Conservation (phyloP, 2,113 vertebrate species). For the Hippocampus barbouri region DNA sequence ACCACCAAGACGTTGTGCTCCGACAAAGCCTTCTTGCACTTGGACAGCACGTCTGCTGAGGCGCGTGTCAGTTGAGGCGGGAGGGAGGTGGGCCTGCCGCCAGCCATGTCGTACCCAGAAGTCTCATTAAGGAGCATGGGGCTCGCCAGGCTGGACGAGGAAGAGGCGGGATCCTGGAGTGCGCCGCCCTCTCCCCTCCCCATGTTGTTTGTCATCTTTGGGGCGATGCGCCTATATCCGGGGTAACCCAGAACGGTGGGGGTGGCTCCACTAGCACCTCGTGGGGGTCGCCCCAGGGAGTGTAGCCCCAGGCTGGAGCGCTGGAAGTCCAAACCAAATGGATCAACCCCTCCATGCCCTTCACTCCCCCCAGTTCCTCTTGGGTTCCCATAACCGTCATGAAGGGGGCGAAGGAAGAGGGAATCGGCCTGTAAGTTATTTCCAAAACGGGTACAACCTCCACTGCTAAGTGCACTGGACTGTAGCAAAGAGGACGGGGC, state of each 20-base stretch:
- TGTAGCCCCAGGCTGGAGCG: slow-evolving; percentile 83
- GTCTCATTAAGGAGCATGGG: slow-evolving; percentile 81
- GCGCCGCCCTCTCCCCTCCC: slow-evolving; percentile 80
- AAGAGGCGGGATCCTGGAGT: slow-evolving; percentile 75
- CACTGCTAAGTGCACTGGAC: slow-evolving; percentile 38
- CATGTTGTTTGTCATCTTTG: slow-evolving; percentile 73
- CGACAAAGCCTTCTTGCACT: slow-evolving; percentile 96
- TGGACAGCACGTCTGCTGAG: slow-evolving; percentile 92
- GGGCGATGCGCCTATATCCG: slow-evolving; percentile 89
- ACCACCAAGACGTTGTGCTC: slow-evolving; percentile 97
- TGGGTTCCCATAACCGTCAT: slow-evolving; percentile 76
- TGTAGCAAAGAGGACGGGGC: slow-evolving; percentile 75
- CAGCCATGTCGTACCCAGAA: slow-evolving; percentile 67
- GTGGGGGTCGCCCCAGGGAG: slow-evolving; percentile 76
- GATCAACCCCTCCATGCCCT: slow-evolving; percentile 67
- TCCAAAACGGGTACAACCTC: slow-evolving; percentile 73
- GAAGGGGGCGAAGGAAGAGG: slow-evolving; percentile 82
- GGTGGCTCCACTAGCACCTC: slow-evolving; percentile 66
- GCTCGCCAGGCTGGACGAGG: slow-evolving; percentile 58
- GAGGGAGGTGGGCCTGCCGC: slow-evolving; percentile 58
- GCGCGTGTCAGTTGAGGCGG: slow-evolving; percentile 89
- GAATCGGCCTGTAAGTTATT: slow-evolving; percentile 74
- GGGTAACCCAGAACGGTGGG: slow-evolving; percentile 70
- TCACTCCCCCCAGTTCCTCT: slow-evolving; percentile 58
- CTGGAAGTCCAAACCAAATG: slow-evolving; percentile 86